These are phyloP conservation scores for Alcedo quadribrachys DNA, from an alignment of 2,797 vertebrate genomes.

Conservation along the genomic window DNA sequence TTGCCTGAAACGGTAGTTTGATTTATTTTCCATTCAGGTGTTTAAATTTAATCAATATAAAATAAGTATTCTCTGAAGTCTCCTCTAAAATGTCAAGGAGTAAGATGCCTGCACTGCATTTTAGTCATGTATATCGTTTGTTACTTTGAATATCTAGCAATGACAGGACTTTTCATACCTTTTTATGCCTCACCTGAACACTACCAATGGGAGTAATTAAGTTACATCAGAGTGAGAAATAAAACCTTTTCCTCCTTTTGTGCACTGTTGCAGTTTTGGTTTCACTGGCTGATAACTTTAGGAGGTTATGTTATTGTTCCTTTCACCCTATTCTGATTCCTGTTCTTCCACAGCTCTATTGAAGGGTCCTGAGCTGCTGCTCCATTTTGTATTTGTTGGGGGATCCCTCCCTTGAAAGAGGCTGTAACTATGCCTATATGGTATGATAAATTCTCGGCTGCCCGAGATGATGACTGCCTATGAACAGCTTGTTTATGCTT, in stretches of 20 bases:
- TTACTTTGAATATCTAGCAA: background rate
- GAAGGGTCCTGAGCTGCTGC: background rate
- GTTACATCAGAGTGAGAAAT: background rate
- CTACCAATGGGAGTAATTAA: background rate
- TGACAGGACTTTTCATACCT: background rate
- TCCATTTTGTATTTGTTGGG: background rate
- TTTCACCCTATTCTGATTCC: background rate
- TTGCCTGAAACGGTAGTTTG: background rate
- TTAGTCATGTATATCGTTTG: background rate
- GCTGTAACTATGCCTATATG: background rate
- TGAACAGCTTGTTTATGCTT: slow-evolving; percentile 1
- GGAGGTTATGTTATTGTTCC: background rate
- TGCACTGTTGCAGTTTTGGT: background rate
- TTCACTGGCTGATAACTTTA: background rate
- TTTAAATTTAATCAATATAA: background rate
- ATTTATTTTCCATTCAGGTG: background rate
- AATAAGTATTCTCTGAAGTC: background rate
- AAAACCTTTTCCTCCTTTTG: background rate
- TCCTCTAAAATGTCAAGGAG: background rate
- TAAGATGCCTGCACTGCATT: background rate
- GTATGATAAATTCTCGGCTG: background rate
- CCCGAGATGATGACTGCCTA: background rate
- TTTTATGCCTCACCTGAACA: background rate
- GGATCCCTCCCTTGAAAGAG: background rate
- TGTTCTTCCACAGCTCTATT: background rate